Percentiles rank a stretch among this genome's conserved stretches.
These are phyloP conservation scores for Trinorchestia longiramus DNA, from an alignment of 1,140 invertebrate genomes.

Conservation along the genomic window DNA sequence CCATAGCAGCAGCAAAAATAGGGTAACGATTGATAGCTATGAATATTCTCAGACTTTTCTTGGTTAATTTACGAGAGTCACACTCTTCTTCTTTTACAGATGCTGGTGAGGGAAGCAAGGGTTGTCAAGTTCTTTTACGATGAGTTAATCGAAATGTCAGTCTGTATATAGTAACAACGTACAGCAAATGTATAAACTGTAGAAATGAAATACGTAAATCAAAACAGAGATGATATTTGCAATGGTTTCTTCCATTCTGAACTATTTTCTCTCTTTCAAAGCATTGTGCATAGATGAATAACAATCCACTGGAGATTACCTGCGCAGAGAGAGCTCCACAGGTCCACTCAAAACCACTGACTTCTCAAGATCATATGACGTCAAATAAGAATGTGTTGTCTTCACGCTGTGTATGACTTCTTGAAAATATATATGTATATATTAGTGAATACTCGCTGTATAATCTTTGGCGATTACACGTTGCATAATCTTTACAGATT, in stretches of 20 bases:
- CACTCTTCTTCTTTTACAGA: neutral
- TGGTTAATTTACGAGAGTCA: neutral
- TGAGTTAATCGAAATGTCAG: neutral
- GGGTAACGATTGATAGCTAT: neutral
- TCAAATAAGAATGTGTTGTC: too few relatives aligned
- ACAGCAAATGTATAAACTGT: neutral
- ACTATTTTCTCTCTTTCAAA: neutral
- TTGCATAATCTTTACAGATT: too few relatives aligned
- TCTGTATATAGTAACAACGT: neutral
- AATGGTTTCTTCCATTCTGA: neutral
- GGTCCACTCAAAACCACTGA: too few relatives aligned
- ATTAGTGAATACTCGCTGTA: too few relatives aligned
- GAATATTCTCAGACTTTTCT: neutral
- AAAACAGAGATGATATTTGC: neutral
- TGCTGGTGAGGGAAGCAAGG: neutral
- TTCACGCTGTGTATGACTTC: too few relatives aligned
- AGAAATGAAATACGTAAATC: neutral
- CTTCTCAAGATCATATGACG: too few relatives aligned
- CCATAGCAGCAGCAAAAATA: neutral
- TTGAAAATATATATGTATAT: too few relatives aligned
- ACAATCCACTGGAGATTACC: too few relatives aligned
- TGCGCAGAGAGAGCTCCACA: too few relatives aligned
- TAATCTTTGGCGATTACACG: too few relatives aligned
- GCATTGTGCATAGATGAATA: neutral
- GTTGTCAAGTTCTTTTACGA: neutral